phyloP scores from a whole-genome alignment of 2,888 invertebrate species.

The Hyles lineata region DNA sequence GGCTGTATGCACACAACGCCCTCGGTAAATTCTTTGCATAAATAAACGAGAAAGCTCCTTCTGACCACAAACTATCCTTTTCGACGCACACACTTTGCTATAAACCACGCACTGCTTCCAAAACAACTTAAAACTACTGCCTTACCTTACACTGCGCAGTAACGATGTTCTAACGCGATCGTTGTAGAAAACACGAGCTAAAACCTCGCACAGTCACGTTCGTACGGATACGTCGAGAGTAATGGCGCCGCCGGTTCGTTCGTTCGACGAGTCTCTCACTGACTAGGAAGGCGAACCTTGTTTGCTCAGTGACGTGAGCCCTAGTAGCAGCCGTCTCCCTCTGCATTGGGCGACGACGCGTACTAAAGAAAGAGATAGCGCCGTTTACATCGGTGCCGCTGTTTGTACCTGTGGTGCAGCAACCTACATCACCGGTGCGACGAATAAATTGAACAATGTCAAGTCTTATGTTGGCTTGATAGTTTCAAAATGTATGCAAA shows the following conservation, averaged over 20 bases:
- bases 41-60: slow-evolving; percentile 80
- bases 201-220: slow-evolving; percentile 80
- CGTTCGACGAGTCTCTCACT: slow-evolving; percentile 75
- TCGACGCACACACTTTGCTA: slow-evolving; percentile 67
- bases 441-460: slow-evolving; percentile 73
- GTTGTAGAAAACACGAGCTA: slow-evolving; percentile 76
- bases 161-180: slow-evolving; percentile 80
- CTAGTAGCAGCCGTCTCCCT: slow-evolving; percentile 58
- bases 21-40: slow-evolving; percentile 83
- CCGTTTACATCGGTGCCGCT: slow-evolving; percentile 46
- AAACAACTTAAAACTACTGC: slow-evolving; percentile 69
- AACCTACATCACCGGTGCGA: slow-evolving; percentile 79
- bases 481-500: slow-evolving; percentile 66
- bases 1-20: slow-evolving; percentile 76
- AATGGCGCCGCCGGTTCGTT: slow-evolving; percentile 79
- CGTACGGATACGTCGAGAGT: slow-evolving; percentile 79
- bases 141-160: slow-evolving; percentile 84
- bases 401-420: slow-evolving; percentile 76
- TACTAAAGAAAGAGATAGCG: slow-evolving; percentile 54
- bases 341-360: slow-evolving; percentile 35
- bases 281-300: slow-evolving; percentile 81
- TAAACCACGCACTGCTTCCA: slow-evolving; percentile 70
- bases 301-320: slow-evolving; percentile 77
- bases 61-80: slow-evolving; percentile 55
- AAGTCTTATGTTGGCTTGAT: slow-evolving; percentile 68